Percentiles rank a stretch among this genome's conserved stretches.
Evolutionary conservation across 1,140 invertebrate species (phyloP).

Genomic region (Caenorhabditis tropicalis): DNA sequence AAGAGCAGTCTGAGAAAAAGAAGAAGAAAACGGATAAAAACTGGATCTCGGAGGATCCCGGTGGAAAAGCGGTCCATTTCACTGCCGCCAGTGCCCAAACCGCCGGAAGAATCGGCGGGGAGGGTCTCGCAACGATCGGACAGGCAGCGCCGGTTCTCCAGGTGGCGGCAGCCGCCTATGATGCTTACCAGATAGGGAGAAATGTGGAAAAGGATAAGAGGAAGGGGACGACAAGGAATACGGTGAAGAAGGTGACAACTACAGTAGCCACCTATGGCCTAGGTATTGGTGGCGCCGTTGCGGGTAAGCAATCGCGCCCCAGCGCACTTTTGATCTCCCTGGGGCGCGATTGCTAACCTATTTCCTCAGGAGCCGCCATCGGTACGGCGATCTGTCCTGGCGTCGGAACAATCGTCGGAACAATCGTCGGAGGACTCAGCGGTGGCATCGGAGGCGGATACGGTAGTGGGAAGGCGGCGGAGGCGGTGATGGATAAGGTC

Average conservation of each 20-base stretch:
- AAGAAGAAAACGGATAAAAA: background rate
- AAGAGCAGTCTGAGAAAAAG: background rate
- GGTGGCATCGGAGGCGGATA: background rate
- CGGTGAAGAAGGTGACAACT: slow-evolving; percentile 20
- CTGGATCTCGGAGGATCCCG: background rate
- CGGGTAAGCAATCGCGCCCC: background rate
- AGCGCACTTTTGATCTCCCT: too few species aligned
- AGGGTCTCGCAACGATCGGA: slow-evolving; percentile 21
- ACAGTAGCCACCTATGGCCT: slow-evolving; percentile 4
- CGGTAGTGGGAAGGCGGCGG: slow-evolving; percentile 5
- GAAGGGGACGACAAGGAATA: background rate
- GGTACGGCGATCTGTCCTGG: slow-evolving; percentile 8
- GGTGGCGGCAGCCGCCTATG: background rate
- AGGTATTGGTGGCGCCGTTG: background rate
- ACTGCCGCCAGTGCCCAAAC: background rate
- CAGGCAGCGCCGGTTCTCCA: background rate
- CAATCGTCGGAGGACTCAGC: background rate
- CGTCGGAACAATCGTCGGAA: background rate
- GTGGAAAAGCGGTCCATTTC: background rate
- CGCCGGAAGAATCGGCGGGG: background rate
- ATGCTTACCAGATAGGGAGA: slow-evolving; percentile 25
- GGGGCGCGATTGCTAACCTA: too few species aligned
- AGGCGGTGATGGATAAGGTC: background rate
- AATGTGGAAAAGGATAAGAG: slow-evolving; percentile 22
- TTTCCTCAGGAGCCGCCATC: background rate